Conservation (phyloP, 2,113 vertebrate species). For the Pteronura brasiliensis region DNA sequence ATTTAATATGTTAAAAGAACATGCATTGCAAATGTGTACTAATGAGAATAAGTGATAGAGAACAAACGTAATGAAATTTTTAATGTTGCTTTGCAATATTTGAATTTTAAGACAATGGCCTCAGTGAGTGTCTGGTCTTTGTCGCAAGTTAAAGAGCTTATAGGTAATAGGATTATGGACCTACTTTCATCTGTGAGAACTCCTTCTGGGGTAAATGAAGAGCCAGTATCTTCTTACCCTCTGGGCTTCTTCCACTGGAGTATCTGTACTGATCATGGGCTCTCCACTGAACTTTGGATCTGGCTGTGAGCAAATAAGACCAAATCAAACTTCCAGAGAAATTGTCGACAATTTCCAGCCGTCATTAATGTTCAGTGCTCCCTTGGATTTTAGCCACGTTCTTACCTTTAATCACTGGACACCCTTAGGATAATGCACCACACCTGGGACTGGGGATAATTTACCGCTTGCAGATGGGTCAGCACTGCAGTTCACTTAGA, state of each 20-base stretch:
- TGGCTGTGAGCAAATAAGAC: slow-evolving; percentile 72
- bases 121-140: neutral
- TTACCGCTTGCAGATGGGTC: slow-evolving; percentile 85
- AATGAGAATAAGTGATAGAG: neutral
- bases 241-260: neutral
- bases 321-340: slow-evolving; percentile 76
- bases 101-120: slow-evolving; percentile 15
- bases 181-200: slow-evolving; percentile 8
- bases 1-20: neutral
- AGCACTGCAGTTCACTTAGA: slow-evolving; percentile 79
- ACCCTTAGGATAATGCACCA: slow-evolving; percentile 81
- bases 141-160: slow-evolving; percentile 4
- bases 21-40: slow-evolving; percentile 22
- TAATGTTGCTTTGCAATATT: neutral
- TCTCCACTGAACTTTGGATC: slow-evolving; percentile 5
- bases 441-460: slow-evolving; percentile 84
- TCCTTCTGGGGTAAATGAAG: neutral
- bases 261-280: slow-evolving; percentile 8
- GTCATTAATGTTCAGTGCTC: slow-evolving; percentile 79
- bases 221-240: neutral
- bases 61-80: neutral
- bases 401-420: slow-evolving; percentile 84
- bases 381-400: slow-evolving; percentile 80
- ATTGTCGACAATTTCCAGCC: slow-evolving; percentile 84
- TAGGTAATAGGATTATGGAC: slow-evolving; percentile 55